Percentiles rank a stretch among this genome's conserved stretches.
These are phyloP conservation scores for Sylvicola fuscatus DNA, from an alignment of 2,888 invertebrate species.

Conservation along the genomic window DNA sequence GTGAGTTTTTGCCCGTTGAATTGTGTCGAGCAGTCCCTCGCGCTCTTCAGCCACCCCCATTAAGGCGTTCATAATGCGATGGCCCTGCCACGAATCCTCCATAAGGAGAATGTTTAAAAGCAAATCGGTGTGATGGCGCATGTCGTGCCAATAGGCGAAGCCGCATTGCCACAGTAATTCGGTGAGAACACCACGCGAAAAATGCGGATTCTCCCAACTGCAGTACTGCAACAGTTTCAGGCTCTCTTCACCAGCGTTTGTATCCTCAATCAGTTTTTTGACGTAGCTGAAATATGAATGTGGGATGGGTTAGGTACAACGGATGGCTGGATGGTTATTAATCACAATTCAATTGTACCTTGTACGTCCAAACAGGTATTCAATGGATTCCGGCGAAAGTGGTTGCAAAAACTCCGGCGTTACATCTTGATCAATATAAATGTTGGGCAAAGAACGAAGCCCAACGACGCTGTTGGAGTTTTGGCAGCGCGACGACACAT, in stretches of 20 bases:
- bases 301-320: too few species aligned
- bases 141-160: constrained; percentile 80
- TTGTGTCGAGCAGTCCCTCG: constrained; percentile 84
- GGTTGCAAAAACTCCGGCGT: constrained; percentile 33
- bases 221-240: constrained; percentile 78
- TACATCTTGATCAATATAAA: constrained; percentile 47
- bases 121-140: constrained; percentile 80
- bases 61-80: constrained; percentile 81
- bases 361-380: constrained; percentile 61
- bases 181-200: constrained; percentile 71
- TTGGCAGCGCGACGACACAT: constrained; percentile 50
- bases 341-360: constrained; percentile 42
- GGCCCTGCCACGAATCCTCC: constrained; percentile 92
- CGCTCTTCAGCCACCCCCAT: constrained; percentile 71
- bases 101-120: constrained; percentile 68
- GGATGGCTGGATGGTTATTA: background rate
- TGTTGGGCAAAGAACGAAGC: constrained; percentile 39
- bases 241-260: constrained; percentile 79
- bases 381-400: constrained; percentile 52
- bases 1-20: constrained; percentile 77
- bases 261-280: constrained; percentile 89
- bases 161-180: constrained; percentile 82
- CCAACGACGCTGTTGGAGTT: constrained; percentile 30
- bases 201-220: constrained; percentile 92
- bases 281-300: constrained; percentile 62